A percentile compares a stretch with the other conserved stretches of the same genome.
These are phyloP conservation scores for Antechinus stuartii DNA, from an alignment of 2,113 vertebrate species.

Conservation along the genomic window DNA sequence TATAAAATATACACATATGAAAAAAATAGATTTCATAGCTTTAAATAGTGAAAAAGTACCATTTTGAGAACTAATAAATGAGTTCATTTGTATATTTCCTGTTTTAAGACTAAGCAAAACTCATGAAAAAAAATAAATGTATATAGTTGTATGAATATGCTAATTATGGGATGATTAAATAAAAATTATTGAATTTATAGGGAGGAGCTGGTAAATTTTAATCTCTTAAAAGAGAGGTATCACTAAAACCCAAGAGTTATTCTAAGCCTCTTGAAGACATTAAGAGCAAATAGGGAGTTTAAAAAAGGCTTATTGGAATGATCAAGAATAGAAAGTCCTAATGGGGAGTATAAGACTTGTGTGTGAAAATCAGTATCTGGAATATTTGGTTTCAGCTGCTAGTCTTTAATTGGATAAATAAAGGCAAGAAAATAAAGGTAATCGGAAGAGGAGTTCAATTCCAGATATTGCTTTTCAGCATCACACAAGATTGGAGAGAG, in stretches of 20 bases:
- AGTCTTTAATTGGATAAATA: background rate
- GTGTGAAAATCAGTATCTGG: background rate
- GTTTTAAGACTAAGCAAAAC: background rate
- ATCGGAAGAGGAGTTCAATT: background rate
- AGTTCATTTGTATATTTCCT: background rate
- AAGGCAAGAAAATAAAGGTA: background rate
- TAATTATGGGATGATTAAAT: background rate
- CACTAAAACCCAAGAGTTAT: background rate
- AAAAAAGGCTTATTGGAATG: background rate
- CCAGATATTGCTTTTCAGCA: background rate
- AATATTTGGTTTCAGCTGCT: background rate
- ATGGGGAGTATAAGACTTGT: background rate
- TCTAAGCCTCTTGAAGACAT: background rate
- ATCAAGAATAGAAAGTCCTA: background rate
- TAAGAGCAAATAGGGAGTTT: background rate
- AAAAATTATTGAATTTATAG: background rate
- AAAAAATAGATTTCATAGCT: background rate
- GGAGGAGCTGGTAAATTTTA: background rate
- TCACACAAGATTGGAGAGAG: background rate
- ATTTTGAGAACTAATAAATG: background rate
- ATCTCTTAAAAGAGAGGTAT: background rate
- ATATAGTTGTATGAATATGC: background rate
- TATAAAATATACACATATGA: background rate
- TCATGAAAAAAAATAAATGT: background rate
- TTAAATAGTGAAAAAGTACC: background rate